These are phyloP conservation scores for Falco punctatus DNA, from an alignment of 2,113 vertebrate genomes.

Conservation along the genomic window DNA sequence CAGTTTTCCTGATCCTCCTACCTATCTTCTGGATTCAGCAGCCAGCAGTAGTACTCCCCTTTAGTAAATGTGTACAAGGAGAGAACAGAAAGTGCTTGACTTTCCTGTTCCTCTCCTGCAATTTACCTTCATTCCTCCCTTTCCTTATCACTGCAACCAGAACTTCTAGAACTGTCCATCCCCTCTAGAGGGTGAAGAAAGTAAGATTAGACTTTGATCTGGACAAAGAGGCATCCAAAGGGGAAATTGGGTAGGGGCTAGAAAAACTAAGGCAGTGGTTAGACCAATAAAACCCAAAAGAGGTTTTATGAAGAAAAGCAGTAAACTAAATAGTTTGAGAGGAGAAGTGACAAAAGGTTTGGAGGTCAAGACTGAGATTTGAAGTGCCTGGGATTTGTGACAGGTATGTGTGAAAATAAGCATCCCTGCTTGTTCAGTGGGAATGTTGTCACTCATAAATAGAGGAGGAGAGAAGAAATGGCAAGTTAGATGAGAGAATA, in stretches of 20 bases:
- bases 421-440: background rate
- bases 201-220: background rate
- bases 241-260: background rate
- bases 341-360: background rate
- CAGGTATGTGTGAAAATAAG: background rate
- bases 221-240: background rate
- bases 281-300: background rate
- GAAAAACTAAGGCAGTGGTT: background rate
- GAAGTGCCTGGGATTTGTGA: background rate
- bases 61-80: background rate
- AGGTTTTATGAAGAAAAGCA: background rate
- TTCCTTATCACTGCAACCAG: background rate
- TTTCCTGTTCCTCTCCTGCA: background rate
- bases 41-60: background rate
- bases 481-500: background rate
- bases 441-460: background rate
- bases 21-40: background rate
- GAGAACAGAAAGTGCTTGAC: background rate
- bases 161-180: background rate
- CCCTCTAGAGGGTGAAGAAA: background rate
- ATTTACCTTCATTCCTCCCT: background rate
- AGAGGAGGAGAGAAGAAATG: background rate
- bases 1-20: background rate
- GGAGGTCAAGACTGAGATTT: background rate
- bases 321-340: background rate